phyloP scores from a whole-genome alignment of 2,888 invertebrate species.

The Ethmia dodecea region DNA sequence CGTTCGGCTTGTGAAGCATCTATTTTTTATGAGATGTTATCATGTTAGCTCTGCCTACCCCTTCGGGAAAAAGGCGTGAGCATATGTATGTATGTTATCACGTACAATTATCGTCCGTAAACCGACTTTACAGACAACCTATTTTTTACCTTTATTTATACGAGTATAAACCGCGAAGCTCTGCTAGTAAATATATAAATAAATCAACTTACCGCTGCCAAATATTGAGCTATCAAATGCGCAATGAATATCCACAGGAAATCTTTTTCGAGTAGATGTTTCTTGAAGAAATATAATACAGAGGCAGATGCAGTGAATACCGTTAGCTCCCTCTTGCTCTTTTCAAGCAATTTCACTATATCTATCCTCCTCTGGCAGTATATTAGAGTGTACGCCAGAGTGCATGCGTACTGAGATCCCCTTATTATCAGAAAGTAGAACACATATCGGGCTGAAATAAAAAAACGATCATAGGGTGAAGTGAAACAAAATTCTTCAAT shows the following conservation, averaged over 20 bases:
- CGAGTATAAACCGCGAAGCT: no score
- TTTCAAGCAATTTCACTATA: no score
- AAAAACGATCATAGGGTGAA: no score
- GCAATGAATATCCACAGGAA: constrained; percentile 36
- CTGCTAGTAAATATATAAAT: background rate
- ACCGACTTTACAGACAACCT: no score
- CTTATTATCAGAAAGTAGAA: constrained; percentile 38
- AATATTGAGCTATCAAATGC: constrained; percentile 33
- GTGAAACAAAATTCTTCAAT: no score
- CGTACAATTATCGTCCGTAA: no score
- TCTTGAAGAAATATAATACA: constrained; percentile 24
- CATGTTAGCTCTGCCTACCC: no score
- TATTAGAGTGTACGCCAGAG: constrained; percentile 2
- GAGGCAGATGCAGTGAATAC: constrained; percentile 19
- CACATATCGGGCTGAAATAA: constrained; percentile 41
- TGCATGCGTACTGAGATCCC: constrained; percentile 22
- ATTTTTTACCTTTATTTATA: no score
- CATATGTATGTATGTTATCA: no score
- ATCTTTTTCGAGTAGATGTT: constrained; percentile 29
- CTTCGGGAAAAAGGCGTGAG: no score
- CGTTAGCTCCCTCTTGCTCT: constrained; percentile 23
- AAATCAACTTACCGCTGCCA: constrained; percentile 36
- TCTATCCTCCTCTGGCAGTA: background rate
- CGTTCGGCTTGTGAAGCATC: no score
- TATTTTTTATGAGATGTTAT: no score